A percentile compares a stretch with the other conserved stretches of the same genome.
Evolutionary conservation across 2,888 invertebrate genomes (phyloP).

Genomic region (Arge pagana): DNA sequence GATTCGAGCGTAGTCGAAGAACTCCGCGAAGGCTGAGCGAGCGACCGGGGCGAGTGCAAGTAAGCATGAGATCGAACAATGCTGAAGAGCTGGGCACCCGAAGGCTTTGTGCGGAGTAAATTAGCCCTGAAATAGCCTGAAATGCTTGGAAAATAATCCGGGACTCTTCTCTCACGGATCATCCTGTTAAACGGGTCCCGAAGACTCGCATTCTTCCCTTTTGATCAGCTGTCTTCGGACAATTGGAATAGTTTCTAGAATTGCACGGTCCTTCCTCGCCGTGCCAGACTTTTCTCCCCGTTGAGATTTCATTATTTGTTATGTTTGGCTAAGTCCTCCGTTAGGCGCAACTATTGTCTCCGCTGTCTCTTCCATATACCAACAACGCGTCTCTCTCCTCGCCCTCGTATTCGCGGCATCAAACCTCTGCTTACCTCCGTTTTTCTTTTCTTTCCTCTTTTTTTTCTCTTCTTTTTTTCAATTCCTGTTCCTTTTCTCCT

Average conservation of each 20-base stretch:
- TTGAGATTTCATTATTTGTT: too few relatives aligned
- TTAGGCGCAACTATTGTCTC: too few relatives aligned
- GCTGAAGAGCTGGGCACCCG: slow-evolving; percentile 32
- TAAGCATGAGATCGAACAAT: slow-evolving; percentile 18
- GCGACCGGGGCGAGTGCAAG: slow-evolving; percentile 15
- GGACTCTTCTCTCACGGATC: slow-evolving; percentile 41
- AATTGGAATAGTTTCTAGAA: slow-evolving; percentile 51
- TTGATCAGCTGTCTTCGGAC: slow-evolving; percentile 32
- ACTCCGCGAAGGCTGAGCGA: slow-evolving; percentile 8
- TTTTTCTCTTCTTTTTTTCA: too few relatives aligned
- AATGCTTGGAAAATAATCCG: slow-evolving; percentile 52
- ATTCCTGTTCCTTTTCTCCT: too few relatives aligned
- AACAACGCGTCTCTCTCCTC: too few relatives aligned
- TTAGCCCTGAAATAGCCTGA: slow-evolving; percentile 56
- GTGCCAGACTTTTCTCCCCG: too few relatives aligned
- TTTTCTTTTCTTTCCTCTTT: too few relatives aligned
- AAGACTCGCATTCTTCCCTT: slow-evolving; percentile 24
- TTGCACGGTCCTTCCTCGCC: slow-evolving; percentile 40
- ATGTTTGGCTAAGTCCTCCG: too few relatives aligned
- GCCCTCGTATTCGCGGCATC: too few relatives aligned
- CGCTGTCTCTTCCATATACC: too few relatives aligned
- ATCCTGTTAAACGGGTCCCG: slow-evolving; percentile 56
- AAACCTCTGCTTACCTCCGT: too few relatives aligned
- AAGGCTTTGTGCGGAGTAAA: slow-evolving; percentile 52
- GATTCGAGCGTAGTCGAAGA: not conserved